Percentiles rank a stretch among this genome's conserved stretches.
Conservation (phyloP, 2,113 vertebrate species). For the Lontra canadensis region DNA sequence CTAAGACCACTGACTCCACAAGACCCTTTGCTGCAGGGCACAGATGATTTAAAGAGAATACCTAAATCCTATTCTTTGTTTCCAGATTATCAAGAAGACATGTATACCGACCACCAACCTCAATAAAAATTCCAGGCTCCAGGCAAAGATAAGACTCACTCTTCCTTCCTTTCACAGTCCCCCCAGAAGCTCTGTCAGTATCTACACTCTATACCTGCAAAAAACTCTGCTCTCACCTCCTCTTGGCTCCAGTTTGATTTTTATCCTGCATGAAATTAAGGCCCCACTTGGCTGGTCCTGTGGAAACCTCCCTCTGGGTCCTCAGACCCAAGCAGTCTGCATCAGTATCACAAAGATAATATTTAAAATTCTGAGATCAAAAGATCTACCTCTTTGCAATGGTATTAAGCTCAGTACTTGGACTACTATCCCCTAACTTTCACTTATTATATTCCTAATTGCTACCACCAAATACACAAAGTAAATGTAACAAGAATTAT, state of each 20-base stretch:
- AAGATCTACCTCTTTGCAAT: background rate
- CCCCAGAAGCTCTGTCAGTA: background rate
- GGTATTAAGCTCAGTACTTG: background rate
- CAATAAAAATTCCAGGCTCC: background rate
- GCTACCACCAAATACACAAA: conserved; percentile 13
- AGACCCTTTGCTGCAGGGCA: background rate
- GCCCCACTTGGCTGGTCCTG: background rate
- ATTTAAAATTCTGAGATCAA: background rate
- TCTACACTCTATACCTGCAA: background rate
- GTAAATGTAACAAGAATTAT: background rate
- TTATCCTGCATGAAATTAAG: background rate
- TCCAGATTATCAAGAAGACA: background rate
- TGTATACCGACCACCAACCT: background rate
- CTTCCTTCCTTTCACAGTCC: background rate
- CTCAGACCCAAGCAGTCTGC: background rate
- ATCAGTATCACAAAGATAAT: background rate
- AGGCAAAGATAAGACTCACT: background rate
- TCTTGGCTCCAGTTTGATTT: background rate
- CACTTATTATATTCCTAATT: background rate
- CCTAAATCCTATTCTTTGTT: background rate
- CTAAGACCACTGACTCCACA: background rate
- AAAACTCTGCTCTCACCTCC: background rate
- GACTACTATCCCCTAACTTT: background rate
- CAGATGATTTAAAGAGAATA: background rate
- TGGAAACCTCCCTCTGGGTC: background rate